These are phyloP conservation scores for Lepidurus packardi DNA, from an alignment of 1,140 invertebrate genomes.

Conservation along the genomic window DNA sequence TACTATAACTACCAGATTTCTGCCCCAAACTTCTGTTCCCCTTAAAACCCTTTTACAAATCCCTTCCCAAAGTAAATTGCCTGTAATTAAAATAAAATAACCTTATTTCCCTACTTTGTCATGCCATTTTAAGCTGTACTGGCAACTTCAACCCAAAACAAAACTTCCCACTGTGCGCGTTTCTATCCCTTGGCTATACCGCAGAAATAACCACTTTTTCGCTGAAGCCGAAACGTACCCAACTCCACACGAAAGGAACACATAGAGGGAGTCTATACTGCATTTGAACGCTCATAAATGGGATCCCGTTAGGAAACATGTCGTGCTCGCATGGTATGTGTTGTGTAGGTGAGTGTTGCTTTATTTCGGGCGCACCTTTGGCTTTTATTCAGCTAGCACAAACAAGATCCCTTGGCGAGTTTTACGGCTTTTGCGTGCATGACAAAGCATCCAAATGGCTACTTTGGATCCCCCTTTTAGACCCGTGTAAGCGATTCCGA, in stretches of 20 bases:
- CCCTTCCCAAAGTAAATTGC: too few relatives aligned
- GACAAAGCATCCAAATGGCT: conserved; percentile 12
- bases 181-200: too few relatives aligned
- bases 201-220: too few relatives aligned
- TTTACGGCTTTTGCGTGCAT: conserved; percentile 13
- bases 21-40: background rate
- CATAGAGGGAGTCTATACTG: too few relatives aligned
- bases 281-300: background rate
- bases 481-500: background rate
- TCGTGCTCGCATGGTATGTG: background rate
- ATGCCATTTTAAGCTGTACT: too few relatives aligned
- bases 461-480: background rate
- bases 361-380: background rate
- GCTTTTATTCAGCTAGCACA: conserved; percentile 6
- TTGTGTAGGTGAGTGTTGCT: background rate
- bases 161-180: too few relatives aligned
- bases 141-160: too few relatives aligned
- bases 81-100: too few relatives aligned
- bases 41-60: background rate
- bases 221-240: too few relatives aligned
- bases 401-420: background rate
- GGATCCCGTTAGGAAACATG: background rate
- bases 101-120: too few relatives aligned
- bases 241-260: too few relatives aligned
- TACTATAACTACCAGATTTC: background rate